Conservation (phyloP, 2,797 vertebrate genomes). For the Picus viridis region DNA sequence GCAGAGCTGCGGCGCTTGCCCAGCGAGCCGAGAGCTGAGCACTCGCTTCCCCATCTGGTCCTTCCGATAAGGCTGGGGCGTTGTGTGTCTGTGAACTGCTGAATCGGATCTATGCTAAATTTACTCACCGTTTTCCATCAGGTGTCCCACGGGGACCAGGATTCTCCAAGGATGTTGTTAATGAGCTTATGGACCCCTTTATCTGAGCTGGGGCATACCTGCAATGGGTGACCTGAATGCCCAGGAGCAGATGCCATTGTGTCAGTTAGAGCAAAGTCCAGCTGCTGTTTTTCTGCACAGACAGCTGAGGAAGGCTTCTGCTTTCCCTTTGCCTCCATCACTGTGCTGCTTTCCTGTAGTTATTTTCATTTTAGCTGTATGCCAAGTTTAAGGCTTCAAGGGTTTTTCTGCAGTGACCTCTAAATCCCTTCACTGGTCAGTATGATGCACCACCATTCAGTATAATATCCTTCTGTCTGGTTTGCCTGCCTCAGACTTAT, state of each 20-base stretch:
- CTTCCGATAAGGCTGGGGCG: not conserved
- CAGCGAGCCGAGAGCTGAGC: not conserved
- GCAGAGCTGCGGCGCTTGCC: not conserved
- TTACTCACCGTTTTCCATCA: not conserved
- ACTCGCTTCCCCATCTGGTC: not conserved
- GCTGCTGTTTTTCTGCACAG: not conserved
- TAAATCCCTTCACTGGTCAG: slow-evolving; percentile 72
- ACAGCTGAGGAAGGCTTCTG: not conserved
- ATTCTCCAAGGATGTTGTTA: not conserved
- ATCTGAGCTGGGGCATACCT: not conserved
- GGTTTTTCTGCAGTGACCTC: slow-evolving; percentile 70
- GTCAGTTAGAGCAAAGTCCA: not conserved
- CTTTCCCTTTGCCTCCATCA: not conserved
- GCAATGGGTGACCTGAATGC: rapidly evolving
- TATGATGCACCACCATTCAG: slow-evolving; percentile 58
- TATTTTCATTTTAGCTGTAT: slow-evolving; percentile 52
- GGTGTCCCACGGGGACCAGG: rapidly evolving
- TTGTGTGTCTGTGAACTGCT: not conserved
- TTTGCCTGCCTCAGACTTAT: slow-evolving; percentile 66
- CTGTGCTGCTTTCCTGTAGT: slow-evolving; percentile 1
- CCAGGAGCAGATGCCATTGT: rapidly evolving
- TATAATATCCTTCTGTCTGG: slow-evolving; percentile 69
- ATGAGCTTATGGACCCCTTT: not conserved
- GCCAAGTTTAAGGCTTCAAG: slow-evolving; percentile 50
- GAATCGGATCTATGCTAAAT: not conserved